phyloP scores from a whole-genome alignment of 2,113 vertebrate species.

The Canis aureus region DNA sequence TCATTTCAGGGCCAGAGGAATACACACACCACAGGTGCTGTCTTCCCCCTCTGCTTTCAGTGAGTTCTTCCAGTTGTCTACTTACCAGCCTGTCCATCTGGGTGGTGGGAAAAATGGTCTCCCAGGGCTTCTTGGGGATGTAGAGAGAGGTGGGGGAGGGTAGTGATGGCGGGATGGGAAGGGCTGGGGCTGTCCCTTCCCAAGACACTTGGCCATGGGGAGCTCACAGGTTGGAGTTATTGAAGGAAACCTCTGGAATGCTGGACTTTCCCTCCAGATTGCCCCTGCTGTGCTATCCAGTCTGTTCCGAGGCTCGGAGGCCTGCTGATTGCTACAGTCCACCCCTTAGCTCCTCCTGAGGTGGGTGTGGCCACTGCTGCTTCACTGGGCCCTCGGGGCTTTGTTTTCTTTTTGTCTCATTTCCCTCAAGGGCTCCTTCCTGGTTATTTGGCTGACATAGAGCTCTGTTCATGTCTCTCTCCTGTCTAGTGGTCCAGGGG shows the following conservation, averaged over 20 bases:
- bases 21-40: accelerated
- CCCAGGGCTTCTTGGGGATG: not conserved
- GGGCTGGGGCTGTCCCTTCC: not conserved
- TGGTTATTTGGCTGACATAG: not conserved
- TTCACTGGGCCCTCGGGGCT: not conserved
- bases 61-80: not conserved
- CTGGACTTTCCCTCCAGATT: accelerated
- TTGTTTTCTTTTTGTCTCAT: not conserved
- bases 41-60: accelerated
- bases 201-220: not conserved
- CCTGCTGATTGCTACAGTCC: accelerated
- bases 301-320: not conserved
- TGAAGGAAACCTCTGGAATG: not conserved
- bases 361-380: too few species aligned
- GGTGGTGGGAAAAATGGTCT: not conserved
- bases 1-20: not conserved
- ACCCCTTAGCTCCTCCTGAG: not conserved
- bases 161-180: not conserved
- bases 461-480: not conserved
- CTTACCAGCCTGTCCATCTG: not conserved
- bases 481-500: not conserved
- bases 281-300: accelerated
- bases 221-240: not conserved
- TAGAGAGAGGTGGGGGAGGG: not conserved
- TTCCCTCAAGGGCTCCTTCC: not conserved